Evolutionary conservation across 1,140 invertebrate species (phyloP), one percentile per base, ranked within the genome.

Genomic region (Oppia nitens): DNA sequence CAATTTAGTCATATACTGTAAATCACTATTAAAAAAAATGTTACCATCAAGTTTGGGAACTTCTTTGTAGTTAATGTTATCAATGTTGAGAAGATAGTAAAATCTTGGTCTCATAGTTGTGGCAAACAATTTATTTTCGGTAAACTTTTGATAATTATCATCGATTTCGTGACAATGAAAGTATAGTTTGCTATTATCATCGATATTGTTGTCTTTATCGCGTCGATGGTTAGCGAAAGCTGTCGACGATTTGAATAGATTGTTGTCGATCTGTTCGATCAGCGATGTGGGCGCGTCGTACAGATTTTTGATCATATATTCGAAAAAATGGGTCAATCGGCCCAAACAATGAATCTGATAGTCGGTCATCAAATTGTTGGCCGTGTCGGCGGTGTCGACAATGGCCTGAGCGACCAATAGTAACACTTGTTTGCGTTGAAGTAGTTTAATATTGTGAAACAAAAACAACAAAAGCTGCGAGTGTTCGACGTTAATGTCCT

Each of bases 401-500:
- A 75, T 59, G 12, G 71, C 69, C 49, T 74, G 66, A 4, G 72
- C 72, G 52, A 74, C 66, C 40, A 73, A 68, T 45, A 94, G 74
- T n/a, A 96, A 72, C 0, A 97, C 85, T 2, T 84, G 83, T 72
- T 96, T 96, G 71, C 95, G 96, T 71, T 95, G 88, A 86, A 94
- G 94, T 26, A 96, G 73, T 66, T 88, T 91, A 26, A 96, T 71
- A 2, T 87, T 88, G 71, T 96, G 91, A 69, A 96, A 96, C 1
- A 96, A 73, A 69, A 95, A 94, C 0, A 97, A 76, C 60, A 97
- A 72, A 11, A 96, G 73, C 69, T 96, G 91, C 0, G 89, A 83
- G 73, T 97, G 92, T 70, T 97, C 93, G 11, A 95, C 88, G 72
- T 96, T 96, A 32, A 97, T 74, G 76, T 94, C 89, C 83, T 60